Base-by-base conservation (phyloP, 2,888 invertebrate genomes). In the Cantharis lateralis region DNA sequence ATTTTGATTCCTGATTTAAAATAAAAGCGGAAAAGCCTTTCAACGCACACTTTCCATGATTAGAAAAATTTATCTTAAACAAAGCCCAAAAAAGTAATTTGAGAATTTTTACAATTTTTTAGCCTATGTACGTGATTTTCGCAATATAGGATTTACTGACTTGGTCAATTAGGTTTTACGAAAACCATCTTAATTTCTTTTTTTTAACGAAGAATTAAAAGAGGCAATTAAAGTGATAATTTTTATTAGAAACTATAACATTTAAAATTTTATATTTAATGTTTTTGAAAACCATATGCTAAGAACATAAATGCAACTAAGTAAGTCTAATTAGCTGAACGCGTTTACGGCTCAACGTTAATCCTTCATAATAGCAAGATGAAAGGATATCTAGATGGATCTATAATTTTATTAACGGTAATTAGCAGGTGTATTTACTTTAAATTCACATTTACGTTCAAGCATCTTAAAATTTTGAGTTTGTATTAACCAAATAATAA, bases 361-460 rank as follows among this genome's bases (percentile, higher is more conserved):
- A 66, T 66, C 64, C 64, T 20, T 66, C 24, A 18, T 66, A 66
- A 24, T 20, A 66, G 64, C 20, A 66, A 66, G 64, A 66, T 66
- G 64, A 66, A 66, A 66, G 64, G 64, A 66, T 66, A 66, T 20
- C 20, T 66, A 66, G 20, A 66, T 7, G 24, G 64, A 66, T 66
- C 18, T 66, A 66, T 66, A 66, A 66, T 24, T 66, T 66, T 66
- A 66, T 66, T 66, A 66, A 66, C 10, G 24, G 64, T 66, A 66
- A 66, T 66, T 66, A 66, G 64, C 20, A 18, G 48, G 48, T 48
- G n/a, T 48, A 48, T 48, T 32, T 32, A 32, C 32, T 32, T 32
- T 32, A 32, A 32, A 32, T n/a, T 32, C 32, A 5, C 32, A 32
- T 32, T 32, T 48, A 7, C 5, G 48, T 48, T 48, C 48, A 48